Evolutionary conservation across 2,888 invertebrate genomes (phyloP).

Genomic region (Argyresthia albistria): DNA sequence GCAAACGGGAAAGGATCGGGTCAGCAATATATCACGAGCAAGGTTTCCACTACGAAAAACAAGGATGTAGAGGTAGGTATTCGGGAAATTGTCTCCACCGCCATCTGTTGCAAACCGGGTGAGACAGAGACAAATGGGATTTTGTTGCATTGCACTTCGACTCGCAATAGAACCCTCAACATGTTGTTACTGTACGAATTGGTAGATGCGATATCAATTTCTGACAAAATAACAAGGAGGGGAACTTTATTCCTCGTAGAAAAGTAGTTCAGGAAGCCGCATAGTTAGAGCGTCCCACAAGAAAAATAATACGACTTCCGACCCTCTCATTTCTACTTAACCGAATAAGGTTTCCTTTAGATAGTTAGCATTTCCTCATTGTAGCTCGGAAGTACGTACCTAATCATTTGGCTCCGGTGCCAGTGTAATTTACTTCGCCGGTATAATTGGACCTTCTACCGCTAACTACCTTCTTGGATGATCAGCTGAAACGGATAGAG

Average conservation of each 20-base stretch:
- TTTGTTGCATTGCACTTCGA: not conserved
- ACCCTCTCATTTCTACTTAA: constrained; percentile 4
- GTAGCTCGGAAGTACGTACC: constrained; percentile 17
- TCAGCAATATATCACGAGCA: constrained; percentile 33
- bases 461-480: not conserved
- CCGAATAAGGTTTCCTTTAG: constrained; percentile 7
- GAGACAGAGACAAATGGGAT: not conserved
- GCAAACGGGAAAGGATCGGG: constrained; percentile 30
- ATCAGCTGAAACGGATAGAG: not conserved
- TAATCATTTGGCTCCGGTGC: constrained; percentile 26
- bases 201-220: no score
- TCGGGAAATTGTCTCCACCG: constrained; percentile 22
- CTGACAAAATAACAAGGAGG: no score
- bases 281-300: not conserved
- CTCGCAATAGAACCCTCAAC: no score
- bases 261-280: not conserved
- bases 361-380: constrained; percentile 14
- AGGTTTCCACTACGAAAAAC: constrained; percentile 27
- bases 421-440: constrained; percentile 25
- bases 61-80: constrained; percentile 15
- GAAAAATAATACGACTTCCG: not conserved
- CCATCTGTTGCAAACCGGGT: constrained; percentile 20
- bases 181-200: no score
- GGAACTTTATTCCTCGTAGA: not conserved
- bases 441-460: constrained; percentile 12